Conservation (phyloP, 2,113 vertebrate species). For the Geococcyx californianus region DNA sequence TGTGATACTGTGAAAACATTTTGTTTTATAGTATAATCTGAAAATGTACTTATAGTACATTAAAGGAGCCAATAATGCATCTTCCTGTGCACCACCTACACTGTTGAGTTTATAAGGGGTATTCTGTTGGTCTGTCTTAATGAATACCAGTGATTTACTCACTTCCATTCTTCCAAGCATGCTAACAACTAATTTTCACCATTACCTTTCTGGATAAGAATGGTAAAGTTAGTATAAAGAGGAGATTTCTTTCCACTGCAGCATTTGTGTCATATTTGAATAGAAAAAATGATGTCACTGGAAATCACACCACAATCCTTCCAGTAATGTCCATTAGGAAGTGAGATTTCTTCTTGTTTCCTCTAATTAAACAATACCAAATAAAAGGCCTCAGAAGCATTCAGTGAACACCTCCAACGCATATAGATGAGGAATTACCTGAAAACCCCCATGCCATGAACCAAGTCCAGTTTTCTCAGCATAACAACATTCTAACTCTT, state of each 20-base stretch:
- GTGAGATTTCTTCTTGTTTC: not conserved
- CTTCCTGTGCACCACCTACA: not conserved
- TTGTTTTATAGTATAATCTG: not conserved
- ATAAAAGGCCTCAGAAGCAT: not conserved
- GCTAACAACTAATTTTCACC: not conserved
- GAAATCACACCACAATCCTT: not conserved
- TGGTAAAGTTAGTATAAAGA: not conserved
- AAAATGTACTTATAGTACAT: not conserved
- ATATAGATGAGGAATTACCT: not conserved
- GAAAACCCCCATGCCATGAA: not conserved
- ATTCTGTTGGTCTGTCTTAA: not conserved
- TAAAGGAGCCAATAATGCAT: not conserved
- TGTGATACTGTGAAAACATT: too few species aligned
- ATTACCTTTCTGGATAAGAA: not conserved
- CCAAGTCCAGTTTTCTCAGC: not conserved
- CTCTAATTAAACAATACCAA: not conserved
- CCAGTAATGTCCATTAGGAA: not conserved
- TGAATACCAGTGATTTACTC: not conserved
- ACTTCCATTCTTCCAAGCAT: not conserved
- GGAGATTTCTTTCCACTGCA: not conserved
- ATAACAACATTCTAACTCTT: not conserved
- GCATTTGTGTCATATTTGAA: not conserved
- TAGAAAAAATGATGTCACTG: not conserved
- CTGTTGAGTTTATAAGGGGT: not conserved
- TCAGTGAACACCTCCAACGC: not conserved